Base-by-base conservation (phyloP, 92 coral and sea anemone genomes). In the Ricordea florida region DNA sequence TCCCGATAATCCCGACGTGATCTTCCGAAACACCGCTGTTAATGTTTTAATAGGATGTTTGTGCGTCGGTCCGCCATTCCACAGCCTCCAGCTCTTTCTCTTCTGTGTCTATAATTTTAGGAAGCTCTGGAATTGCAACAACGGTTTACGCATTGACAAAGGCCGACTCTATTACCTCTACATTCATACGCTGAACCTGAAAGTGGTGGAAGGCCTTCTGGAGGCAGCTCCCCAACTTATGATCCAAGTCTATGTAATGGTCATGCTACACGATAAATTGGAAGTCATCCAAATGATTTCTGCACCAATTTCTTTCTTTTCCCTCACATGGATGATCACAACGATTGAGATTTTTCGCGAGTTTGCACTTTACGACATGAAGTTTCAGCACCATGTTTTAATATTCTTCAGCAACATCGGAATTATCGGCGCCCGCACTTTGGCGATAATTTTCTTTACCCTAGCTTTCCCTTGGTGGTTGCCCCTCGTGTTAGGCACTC, bases 201-300 rank as follows among this genome's bases (percentile, higher is more conserved):
- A 72, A 46, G 45, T 72, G 66, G 58, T 59, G 25, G 79, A 72
- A 3, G 79, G 79, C 15, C 29, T 72, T 23, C 38, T 72, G 53
- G 79, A 72, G 21, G 17, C 35, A 1, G 79, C 67, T 0, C 79
- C 79, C 17, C 79, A 72, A 45, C 79, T 72, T 1, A 42, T 72
- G 8, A 23, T 72, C 14, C 79, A 72, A 15, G 42, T 72, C 22
- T 57, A 72, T 32, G 69, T 42, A 28, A 72, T 72, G 69, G 14
- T 57, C 32, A 14, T 44, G 2, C 21, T 17, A 10, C 16, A 29
- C 0, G 21, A 51, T 1, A 22, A 57, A 10, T 0, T 6, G 6
- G 67, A 35, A 60, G n/a, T 23, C 3, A 57, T 22, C 3, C 69
- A 72, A 22, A 30, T 17, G 25, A 34, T 72, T 18, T 72, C 79